Conservation (phyloP, 2,113 vertebrate genomes). For the Tenebrosternarchus preto region DNA sequence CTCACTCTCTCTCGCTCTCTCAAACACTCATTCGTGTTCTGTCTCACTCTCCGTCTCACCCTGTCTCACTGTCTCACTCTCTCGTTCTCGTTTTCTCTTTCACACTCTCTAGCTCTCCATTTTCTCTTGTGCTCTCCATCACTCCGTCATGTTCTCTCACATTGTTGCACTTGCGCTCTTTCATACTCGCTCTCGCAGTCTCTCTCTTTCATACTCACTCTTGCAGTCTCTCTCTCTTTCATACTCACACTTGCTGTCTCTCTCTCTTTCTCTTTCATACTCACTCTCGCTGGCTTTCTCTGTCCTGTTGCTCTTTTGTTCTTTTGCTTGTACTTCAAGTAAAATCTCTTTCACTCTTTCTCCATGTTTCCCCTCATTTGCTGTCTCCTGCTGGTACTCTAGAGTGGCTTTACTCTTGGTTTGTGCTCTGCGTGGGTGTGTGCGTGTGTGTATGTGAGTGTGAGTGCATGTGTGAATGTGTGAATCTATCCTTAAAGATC, state of each 20-base stretch:
- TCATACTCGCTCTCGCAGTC: background rate
- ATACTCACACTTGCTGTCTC: background rate
- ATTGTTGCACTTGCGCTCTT: too few species aligned
- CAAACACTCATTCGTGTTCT: background rate
- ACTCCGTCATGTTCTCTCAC: background rate
- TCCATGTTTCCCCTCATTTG: constrained; percentile 43
- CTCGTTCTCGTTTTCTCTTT: background rate
- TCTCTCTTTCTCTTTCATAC: constrained; percentile 1
- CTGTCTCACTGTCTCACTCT: background rate
- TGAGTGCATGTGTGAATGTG: constrained; percentile 11
- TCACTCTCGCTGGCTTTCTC: background rate
- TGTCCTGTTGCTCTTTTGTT: background rate
- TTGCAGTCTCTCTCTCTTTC: background rate
- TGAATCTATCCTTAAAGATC: constrained; percentile 43
- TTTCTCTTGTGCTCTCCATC: background rate
- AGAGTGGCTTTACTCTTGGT: constrained; percentile 19
- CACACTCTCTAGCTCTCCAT: background rate
- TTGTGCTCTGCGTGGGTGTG: constrained; percentile 12
- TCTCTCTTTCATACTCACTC: too few species aligned
- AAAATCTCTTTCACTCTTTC: background rate
- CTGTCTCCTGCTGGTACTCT: constrained; percentile 32
- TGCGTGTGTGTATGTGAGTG: background rate
- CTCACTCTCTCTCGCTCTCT: background rate
- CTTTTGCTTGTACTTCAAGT: constrained; percentile 19
- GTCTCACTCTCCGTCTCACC: background rate